Percentiles rank a stretch among this genome's conserved stretches.
phyloP scores from a whole-genome alignment of 2,888 invertebrate genomes.

The Leucozona laternaria region DNA sequence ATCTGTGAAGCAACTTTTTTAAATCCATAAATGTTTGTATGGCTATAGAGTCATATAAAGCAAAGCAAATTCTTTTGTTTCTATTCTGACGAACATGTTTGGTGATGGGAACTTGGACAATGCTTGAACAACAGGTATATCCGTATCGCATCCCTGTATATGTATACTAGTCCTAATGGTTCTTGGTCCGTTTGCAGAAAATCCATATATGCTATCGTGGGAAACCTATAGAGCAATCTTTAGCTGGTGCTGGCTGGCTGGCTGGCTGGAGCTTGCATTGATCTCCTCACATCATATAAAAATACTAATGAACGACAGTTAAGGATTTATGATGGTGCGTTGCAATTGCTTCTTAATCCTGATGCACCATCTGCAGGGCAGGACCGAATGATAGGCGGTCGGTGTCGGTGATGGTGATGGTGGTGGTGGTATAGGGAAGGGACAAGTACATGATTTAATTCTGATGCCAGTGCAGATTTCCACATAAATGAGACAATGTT shows the following conservation, averaged over 20 bases:
- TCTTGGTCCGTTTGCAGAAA: constrained; percentile 40
- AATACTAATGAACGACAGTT: constrained; percentile 73
- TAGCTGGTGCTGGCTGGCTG: constrained; percentile 12
- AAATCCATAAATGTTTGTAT: not conserved
- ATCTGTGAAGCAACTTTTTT: constrained; percentile 41
- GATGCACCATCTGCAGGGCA: constrained; percentile 27
- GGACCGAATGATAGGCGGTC: not conserved
- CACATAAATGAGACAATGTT: constrained; percentile 50
- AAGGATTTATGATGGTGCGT: constrained; percentile 66
- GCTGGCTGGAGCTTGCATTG: constrained; percentile 21
- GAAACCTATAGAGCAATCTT: constrained; percentile 29
- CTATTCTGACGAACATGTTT: not conserved
- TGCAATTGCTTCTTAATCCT: constrained; percentile 66
- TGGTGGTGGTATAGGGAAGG: constrained; percentile 16
- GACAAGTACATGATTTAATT: constrained; percentile 43
- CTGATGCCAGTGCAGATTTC: constrained; percentile 30
- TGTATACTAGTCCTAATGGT: constrained; percentile 46
- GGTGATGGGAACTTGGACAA: constrained; percentile 21
- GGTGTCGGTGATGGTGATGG: not conserved
- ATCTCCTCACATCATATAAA: constrained; percentile 66
- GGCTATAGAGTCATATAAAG: constrained; percentile 32
- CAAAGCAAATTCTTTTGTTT: constrained; percentile 20
- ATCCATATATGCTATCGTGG: constrained; percentile 65
- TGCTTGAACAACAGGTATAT: constrained; percentile 44
- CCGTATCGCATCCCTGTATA: constrained; percentile 1